Base-by-base conservation (phyloP, 1,140 invertebrate genomes). In the Stenopsyche tienmushanensis region DNA sequence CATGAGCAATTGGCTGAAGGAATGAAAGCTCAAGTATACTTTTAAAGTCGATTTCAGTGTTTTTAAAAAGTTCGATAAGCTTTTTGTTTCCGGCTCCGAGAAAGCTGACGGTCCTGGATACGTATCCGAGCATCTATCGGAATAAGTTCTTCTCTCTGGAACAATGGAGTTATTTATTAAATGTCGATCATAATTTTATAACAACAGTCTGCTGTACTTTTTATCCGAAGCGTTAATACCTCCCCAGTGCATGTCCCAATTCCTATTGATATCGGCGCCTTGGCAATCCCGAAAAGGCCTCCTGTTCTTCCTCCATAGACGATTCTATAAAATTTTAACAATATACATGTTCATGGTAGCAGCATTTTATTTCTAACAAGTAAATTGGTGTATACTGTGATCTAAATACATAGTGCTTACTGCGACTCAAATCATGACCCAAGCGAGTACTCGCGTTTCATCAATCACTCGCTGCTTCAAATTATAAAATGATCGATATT, bases 1-100 rank as follows among this genome's bases (percentile, higher is more conserved):
- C 17, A 91, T 75, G 34, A 90, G 76, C 72, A 89, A 77, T 72
- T 91, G 89, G 0, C 86, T 86, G 72, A 88, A 94, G 8, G 90
- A 90, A 73, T 94, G 92, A 68, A 93, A 85, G 0, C 86, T 84
- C 72, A 75, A 80, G 60, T 81, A 83, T 18, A 82, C 66, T 34
- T 78, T 74, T n/a, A 80, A 73, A 23, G 70, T 65, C 8, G 76
- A 67, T 13, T 72, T 69, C 1, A 80, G 71, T 0, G 71, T 60
- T 20, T 70, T 67, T 0, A 87, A 68, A 59, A 80, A 84, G 10
- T 83, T 72, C 0, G 78, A 72, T 34, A 87, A 76, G 0, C 80
- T 74, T n/a, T 71, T 72, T 0, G 85, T 84, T 75, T 93, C 91
- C 0, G 81, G 74, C 77, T 93, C 91, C 0, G 90, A 92, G 72